A percentile compares a stretch with the other conserved stretches of the same genome.
phyloP scores from a whole-genome alignment of 1,140 invertebrate genomes.

The Coptotermes formosanus region DNA sequence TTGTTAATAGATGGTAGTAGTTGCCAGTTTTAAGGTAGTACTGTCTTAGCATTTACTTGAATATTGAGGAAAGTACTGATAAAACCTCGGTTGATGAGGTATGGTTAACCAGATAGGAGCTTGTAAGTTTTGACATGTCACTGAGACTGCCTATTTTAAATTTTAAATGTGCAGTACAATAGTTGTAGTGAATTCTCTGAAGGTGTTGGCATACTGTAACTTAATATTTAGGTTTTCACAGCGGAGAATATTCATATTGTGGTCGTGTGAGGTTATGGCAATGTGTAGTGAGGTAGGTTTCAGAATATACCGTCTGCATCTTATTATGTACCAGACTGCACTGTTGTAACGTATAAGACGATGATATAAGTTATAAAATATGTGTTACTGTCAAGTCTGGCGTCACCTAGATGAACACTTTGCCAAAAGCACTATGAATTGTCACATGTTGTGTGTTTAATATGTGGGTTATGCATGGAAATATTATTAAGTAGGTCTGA shows the following conservation, averaged over 20 bases:
- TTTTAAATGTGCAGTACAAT: background rate
- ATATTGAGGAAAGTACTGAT: too few relatives aligned
- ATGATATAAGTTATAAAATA: background rate
- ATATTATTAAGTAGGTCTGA: background rate
- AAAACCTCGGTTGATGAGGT: background rate
- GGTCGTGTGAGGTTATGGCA: too few relatives aligned
- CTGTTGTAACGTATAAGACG: too few relatives aligned
- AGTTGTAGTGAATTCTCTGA: background rate
- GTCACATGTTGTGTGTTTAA: too few relatives aligned
- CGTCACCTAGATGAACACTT: background rate
- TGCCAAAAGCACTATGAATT: background rate
- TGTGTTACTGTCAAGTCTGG: background rate
- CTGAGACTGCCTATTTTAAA: background rate
- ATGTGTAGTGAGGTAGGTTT: too few relatives aligned
- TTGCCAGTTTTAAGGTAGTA: background rate
- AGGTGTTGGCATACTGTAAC: background rate
- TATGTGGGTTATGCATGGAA: too few relatives aligned
- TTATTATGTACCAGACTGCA: too few relatives aligned
- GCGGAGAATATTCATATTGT: too few relatives aligned
- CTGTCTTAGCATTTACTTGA: constrained; percentile 1
- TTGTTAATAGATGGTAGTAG: background rate
- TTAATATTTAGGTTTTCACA: too few relatives aligned
- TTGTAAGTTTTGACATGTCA: background rate
- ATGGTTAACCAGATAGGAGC: background rate
- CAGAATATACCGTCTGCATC: too few relatives aligned